These are phyloP conservation scores for Ennomos fuscantarius DNA, from an alignment of 2,888 invertebrate genomes.

Conservation along the genomic window DNA sequence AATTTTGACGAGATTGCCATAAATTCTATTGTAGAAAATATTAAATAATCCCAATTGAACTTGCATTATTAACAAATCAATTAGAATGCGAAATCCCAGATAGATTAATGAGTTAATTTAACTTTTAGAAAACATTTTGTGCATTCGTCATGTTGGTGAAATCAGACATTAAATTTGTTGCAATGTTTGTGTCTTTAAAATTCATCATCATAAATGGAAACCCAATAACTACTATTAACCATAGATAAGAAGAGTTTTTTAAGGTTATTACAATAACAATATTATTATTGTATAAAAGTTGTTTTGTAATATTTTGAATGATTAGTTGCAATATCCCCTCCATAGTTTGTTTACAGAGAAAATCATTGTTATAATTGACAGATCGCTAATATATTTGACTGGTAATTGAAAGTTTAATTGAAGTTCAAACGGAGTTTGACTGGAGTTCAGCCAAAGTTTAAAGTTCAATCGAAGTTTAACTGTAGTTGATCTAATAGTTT, in stretches of 20 bases:
- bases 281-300: not conserved
- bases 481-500: conserved; percentile 37
- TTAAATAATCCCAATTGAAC: too few species aligned
- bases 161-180: not conserved
- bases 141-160: conserved; percentile 2
- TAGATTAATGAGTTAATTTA: too few species aligned
- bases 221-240: not conserved
- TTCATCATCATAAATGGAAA: not conserved
- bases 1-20: too few species aligned
- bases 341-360: conserved; percentile 56
- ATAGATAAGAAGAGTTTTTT: too few species aligned
- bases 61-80: too few species aligned
- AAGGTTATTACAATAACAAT: too few species aligned
- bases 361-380: conserved; percentile 5
- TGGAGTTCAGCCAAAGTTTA: not conserved
- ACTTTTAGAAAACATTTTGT: too few species aligned
- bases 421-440: not conserved
- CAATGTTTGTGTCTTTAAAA: not conserved
- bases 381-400: conserved; percentile 4
- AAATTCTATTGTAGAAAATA: too few species aligned
- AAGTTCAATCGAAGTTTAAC: conserved; percentile 8
- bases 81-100: too few species aligned
- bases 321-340: conserved; percentile 34
- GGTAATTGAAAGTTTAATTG: conserved; percentile 5
- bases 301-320: not conserved